Evolutionary conservation across 2,888 invertebrate species (phyloP).

Genomic region (Acheta domesticus): DNA sequence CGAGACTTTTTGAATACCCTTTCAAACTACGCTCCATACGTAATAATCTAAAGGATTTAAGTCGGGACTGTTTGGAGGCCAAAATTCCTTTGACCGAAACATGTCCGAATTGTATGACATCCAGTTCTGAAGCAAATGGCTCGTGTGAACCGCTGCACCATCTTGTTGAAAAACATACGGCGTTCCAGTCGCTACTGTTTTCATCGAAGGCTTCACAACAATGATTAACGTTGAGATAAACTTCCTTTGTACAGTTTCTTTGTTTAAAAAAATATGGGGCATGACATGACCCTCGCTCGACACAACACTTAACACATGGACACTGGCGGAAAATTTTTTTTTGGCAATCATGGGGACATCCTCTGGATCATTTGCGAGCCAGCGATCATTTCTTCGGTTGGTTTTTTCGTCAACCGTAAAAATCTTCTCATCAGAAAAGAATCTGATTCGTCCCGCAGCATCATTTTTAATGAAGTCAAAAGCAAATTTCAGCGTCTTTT

Average conservation of each 20-base stretch:
- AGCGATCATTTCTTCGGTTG: constrained; percentile 12
- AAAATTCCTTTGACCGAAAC: constrained; percentile 1
- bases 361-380: constrained; percentile 18
- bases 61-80: neutral
- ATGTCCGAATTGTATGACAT: neutral
- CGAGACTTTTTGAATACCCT: constrained; percentile 18
- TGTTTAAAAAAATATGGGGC: neutral
- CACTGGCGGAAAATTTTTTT: constrained; percentile 12
- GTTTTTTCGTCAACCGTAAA: neutral
- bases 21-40: constrained; percentile 21
- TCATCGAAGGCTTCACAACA: neutral
- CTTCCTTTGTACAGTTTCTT: neutral
- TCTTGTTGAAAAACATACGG: neutral
- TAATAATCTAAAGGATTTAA: constrained; percentile 3
- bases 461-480: neutral
- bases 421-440: constrained; percentile 23
- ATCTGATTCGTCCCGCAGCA: constrained; percentile 3
- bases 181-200: neutral
- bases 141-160: neutral
- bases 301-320: neutral
- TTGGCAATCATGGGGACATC: neutral
- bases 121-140: constrained; percentile 9
- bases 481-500: constrained; percentile 5
- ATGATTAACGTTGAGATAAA: neutral
- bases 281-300: neutral